phyloP scores from a whole-genome alignment of 2,113 vertebrate genomes.

The Gambusia holbrooki region DNA sequence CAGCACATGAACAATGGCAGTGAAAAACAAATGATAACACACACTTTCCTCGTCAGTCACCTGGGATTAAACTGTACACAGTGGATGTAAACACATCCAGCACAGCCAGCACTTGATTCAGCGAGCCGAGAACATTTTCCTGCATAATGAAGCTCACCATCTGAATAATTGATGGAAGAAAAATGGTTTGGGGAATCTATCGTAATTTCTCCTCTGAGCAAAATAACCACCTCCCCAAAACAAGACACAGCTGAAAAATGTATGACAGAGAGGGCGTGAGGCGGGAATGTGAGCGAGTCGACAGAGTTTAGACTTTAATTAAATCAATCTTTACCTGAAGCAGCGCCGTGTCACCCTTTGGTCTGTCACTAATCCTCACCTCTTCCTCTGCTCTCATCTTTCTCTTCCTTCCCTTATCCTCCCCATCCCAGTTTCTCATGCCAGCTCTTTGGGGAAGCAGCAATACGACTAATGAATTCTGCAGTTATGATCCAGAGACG shows the following conservation, averaged over 20 bases:
- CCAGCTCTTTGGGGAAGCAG: conserved; percentile 1
- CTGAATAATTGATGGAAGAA: conserved; percentile 72
- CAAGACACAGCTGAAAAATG: conserved; percentile 62
- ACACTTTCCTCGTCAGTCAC: neutral
- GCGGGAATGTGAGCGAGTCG: conserved; percentile 28
- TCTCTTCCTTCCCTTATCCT: neutral
- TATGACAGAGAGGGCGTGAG: conserved; percentile 14
- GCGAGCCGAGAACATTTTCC: conserved; percentile 50
- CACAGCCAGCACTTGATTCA: conserved; percentile 21
- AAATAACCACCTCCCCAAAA: conserved; percentile 63
- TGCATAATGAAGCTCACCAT: conserved; percentile 67
- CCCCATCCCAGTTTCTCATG: conserved; percentile 1
- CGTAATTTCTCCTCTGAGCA: conserved; percentile 69
- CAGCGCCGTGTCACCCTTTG: conserved; percentile 31
- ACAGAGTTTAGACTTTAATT: conserved; percentile 52
- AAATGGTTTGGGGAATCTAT: conserved; percentile 67
- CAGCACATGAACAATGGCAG: conserved; percentile 10
- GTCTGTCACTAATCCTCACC: conserved; percentile 10
- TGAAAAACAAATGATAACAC: conserved; percentile 8
- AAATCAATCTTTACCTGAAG: conserved; percentile 59
- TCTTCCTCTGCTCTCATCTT: conserved; percentile 1
- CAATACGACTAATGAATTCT: conserved; percentile 25
- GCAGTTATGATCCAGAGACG: conserved; percentile 8
- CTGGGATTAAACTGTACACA: neutral
- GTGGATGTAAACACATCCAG: conserved; percentile 20